Base-by-base conservation (phyloP, 2,113 vertebrate genomes). In the Corythaixoides concolor region DNA sequence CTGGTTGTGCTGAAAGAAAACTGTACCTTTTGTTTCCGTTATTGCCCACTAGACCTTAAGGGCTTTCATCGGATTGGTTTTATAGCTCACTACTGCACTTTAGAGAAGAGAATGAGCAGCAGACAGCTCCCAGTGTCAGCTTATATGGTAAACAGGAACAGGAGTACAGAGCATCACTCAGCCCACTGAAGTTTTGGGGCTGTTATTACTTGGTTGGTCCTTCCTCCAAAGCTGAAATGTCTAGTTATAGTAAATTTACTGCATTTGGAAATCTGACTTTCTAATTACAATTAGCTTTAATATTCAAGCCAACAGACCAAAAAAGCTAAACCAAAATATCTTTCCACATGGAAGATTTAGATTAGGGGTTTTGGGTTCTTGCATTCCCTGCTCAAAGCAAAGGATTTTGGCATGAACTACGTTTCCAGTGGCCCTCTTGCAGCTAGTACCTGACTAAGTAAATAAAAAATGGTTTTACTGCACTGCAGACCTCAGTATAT, bases 31-130 rank as follows among this genome's bases (percentile, higher is more conserved):
- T 97, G 97, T 97, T 96, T 94, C 64, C 23, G 86, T 95, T 96
- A 96, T 96, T 95, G 92, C 96, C 92, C 96, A 92, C 82, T 93
- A 95, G 94, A 95, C 78, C 88, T 95, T 85, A 88, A 91, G 91
- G 85, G 87, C 85, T 98, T 97, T 96, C 85, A 84, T 11, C 47
- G 73, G 77, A 68, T 60, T 70, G 24, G 86, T 95, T 97, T 97
- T 97, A 97, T 78, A 94, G 96, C 93, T 94, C 86, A 27, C 23
- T 66, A 47, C 68, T 45, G 93, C 89, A 68, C 93, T 97, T 95
- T 11, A 62, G 90, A 92, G 88, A 68, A 69, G 87, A 68, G 55
- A 14, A 77, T 2, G 10, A 87, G 72, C 67, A 86, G 90, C 84
- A 95, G 94, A 52, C 68, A 87, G 68, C n/a, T 89, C 80, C 69